Evolutionary conservation across 2,113 vertebrate genomes (phyloP).

Genomic region (Urocitellus parryii): DNA sequence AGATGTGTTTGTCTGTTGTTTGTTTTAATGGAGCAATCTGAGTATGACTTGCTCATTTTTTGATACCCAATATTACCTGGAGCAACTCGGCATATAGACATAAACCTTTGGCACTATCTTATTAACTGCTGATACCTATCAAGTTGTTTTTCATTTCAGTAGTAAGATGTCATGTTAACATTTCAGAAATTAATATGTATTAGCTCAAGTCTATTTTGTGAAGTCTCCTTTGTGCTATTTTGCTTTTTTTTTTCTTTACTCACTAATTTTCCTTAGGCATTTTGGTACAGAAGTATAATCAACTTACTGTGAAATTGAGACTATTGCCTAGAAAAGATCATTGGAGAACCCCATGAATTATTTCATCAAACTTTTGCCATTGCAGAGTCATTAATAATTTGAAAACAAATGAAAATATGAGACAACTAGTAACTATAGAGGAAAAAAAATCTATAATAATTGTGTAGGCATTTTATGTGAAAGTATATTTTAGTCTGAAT

Average conservation of each 20-base stretch:
- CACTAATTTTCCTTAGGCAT: not conserved
- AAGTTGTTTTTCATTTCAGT: constrained; percentile 10
- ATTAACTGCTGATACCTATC: not conserved
- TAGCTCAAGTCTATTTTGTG: constrained; percentile 17
- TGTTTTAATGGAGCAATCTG: not conserved
- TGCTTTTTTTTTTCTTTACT: not conserved
- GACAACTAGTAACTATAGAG: not conserved
- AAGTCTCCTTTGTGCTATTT: not conserved
- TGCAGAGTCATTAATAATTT: not conserved
- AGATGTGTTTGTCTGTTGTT: not conserved
- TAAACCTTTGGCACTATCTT: not conserved
- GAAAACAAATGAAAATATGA: constrained; percentile 18
- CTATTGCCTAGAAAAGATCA: not conserved
- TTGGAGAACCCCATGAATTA: not conserved
- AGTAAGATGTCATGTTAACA: not conserved
- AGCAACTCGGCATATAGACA: not conserved
- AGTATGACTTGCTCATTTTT: not conserved
- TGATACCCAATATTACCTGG: not conserved
- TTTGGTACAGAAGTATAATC: not conserved
- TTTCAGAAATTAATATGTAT: constrained; percentile 27
- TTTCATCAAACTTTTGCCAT: not conserved
- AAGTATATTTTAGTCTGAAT: not conserved
- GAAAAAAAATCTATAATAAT: not conserved
- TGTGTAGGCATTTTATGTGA: not conserved
- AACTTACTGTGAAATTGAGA: not conserved